phyloP scores from a whole-genome alignment of 2,888 invertebrate species.

The Euplexia lucipara region DNA sequence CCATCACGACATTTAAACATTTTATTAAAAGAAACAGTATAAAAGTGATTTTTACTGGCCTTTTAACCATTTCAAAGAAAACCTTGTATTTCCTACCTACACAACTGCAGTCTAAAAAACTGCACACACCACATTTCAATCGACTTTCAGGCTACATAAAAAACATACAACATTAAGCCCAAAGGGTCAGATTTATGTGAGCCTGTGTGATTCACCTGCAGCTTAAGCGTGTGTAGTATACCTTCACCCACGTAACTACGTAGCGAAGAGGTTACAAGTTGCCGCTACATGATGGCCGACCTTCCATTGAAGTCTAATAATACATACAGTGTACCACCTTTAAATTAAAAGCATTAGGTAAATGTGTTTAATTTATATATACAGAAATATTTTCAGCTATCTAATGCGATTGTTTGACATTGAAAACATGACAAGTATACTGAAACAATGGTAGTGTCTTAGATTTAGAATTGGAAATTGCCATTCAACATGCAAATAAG shows the following conservation, averaged over 20 bases:
- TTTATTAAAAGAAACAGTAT: too few relatives aligned
- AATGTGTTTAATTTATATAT: slow-evolving; percentile 25
- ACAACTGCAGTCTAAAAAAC: not conserved
- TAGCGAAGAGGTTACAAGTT: not conserved
- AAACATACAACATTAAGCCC: not conserved
- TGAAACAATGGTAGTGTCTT: slow-evolving; percentile 32
- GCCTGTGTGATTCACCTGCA: not conserved
- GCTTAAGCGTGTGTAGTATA: not conserved
- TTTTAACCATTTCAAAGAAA: not conserved
- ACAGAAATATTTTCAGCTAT: slow-evolving; percentile 17
- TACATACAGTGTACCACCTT: not conserved
- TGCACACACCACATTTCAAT: too few relatives aligned
- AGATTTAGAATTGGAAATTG: slow-evolving; percentile 34
- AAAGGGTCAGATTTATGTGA: not conserved
- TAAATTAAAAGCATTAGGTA: slow-evolving; percentile 17
- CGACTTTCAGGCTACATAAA: too few relatives aligned
- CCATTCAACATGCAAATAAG: not conserved
- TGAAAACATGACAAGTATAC: slow-evolving; percentile 13
- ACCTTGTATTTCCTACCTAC: not conserved
- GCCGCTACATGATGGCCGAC: not conserved
- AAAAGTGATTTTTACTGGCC: too few relatives aligned
- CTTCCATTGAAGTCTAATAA: not conserved
- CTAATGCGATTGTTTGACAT: slow-evolving; percentile 1
- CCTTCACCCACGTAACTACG: not conserved
- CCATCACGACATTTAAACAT: too few relatives aligned